phyloP scores from a whole-genome alignment of 1,140 invertebrate genomes.

The Sarcophaga bullata region DNA sequence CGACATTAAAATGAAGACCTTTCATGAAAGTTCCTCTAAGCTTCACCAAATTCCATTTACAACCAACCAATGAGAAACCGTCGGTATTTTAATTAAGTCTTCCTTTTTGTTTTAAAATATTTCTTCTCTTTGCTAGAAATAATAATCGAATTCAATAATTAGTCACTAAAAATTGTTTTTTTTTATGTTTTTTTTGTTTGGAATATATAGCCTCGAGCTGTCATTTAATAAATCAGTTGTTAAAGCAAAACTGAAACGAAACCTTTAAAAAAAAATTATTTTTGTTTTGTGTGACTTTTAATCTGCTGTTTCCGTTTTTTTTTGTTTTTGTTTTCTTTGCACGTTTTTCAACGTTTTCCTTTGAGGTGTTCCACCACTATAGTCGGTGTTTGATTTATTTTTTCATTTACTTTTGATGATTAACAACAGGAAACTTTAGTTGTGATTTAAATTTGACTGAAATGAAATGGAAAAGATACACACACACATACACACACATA shows the following conservation, averaged over 20 bases:
- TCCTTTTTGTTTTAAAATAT: background rate
- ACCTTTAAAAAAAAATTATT: background rate
- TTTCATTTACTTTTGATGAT: constrained; percentile 27
- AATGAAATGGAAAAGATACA: background rate
- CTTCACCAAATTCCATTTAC: too few relatives aligned
- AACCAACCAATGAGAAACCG: background rate
- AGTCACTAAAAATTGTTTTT: constrained; percentile 9
- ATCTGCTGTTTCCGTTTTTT: constrained; percentile 37
- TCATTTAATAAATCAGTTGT: constrained; percentile 40
- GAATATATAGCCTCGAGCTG: constrained; percentile 32
- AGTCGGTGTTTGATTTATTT: background rate
- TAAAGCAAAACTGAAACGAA: constrained; percentile 3
- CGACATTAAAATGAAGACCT: too few relatives aligned
- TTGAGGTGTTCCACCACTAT: background rate
- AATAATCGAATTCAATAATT: background rate
- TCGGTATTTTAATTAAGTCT: constrained; percentile 18
- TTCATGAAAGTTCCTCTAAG: too few relatives aligned
- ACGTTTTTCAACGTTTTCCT: background rate
- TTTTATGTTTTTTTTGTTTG: background rate
- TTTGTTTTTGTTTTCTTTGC: background rate
- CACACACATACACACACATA: background rate
- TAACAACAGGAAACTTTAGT: constrained; percentile 32
- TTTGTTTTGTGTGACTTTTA: constrained; percentile 36
- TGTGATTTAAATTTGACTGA: constrained; percentile 22
- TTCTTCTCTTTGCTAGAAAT: background rate